phyloP scores from a whole-genome alignment of 2,888 invertebrate genomes.

The Flexamia atlantica region DNA sequence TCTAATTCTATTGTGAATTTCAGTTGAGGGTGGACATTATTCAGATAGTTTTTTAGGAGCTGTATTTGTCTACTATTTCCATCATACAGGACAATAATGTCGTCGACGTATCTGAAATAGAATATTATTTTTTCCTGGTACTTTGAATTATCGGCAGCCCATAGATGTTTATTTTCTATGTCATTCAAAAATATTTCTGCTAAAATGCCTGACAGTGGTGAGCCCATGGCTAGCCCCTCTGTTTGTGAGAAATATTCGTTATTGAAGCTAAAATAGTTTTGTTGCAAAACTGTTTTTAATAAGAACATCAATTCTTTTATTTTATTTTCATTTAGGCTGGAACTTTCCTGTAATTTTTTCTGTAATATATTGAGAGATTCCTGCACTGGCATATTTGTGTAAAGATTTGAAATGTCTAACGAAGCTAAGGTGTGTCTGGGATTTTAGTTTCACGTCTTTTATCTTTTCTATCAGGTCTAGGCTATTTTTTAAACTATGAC shows the following conservation, averaged over 20 bases:
- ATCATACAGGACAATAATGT: neutral
- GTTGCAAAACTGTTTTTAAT: neutral
- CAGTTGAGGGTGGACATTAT: neutral
- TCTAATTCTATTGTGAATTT: neutral
- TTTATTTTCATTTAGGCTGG: neutral
- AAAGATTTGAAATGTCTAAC: slow-evolving; percentile 6
- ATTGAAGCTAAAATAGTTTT: neutral
- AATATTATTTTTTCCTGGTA: neutral
- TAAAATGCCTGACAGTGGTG: neutral
- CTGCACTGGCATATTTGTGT: slow-evolving; percentile 8
- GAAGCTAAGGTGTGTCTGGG: neutral
- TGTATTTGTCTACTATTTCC: neutral
- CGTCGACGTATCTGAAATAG: neutral
- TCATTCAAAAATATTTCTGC: neutral
- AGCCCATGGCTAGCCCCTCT: neutral
- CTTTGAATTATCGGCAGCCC: neutral
- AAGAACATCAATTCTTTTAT: neutral
- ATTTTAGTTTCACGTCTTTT: neutral
- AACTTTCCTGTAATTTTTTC: neutral
- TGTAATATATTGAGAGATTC: neutral
- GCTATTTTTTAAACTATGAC: slow-evolving; percentile 28
- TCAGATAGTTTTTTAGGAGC: neutral
- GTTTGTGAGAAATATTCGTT: neutral
- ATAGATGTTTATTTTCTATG: neutral
- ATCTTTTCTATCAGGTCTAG: slow-evolving; percentile 4